phyloP scores from a whole-genome alignment of 2,113 vertebrate genomes.

The Alaudala cheleensis region DNA sequence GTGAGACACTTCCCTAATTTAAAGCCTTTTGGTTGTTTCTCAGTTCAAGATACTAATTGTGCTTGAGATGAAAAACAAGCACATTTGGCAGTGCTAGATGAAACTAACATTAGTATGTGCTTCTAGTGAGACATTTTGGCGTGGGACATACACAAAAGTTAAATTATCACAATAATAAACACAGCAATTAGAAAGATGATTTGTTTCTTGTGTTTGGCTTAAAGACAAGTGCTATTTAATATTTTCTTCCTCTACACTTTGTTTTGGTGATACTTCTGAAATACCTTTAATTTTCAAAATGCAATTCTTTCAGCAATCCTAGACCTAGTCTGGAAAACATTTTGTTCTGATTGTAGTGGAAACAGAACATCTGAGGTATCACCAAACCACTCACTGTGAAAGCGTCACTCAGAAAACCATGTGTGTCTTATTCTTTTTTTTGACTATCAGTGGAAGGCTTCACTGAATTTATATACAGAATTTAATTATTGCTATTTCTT shows the following conservation, averaged over 20 bases:
- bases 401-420: background rate
- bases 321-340: background rate
- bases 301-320: background rate
- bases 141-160: background rate
- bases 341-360: background rate
- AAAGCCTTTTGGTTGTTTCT: slow-evolving; percentile 29
- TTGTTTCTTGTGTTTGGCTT: background rate
- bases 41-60: slow-evolving; percentile 24
- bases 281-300: background rate
- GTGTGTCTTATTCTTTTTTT: background rate
- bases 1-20: slow-evolving; percentile 19
- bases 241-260: background rate
- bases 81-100: slow-evolving; percentile 13
- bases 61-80: slow-evolving; percentile 34
- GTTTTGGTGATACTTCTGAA: background rate
- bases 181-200: background rate
- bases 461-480: background rate
- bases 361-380: background rate
- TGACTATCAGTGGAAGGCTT: background rate
- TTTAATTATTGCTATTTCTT: too few relatives aligned
- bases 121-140: background rate
- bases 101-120: background rate
- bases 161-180: background rate
- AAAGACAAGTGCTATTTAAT: background rate
- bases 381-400: background rate